These are phyloP conservation scores for Timema podura DNA, from an alignment of 2,888 invertebrate species.

Conservation along the genomic window DNA sequence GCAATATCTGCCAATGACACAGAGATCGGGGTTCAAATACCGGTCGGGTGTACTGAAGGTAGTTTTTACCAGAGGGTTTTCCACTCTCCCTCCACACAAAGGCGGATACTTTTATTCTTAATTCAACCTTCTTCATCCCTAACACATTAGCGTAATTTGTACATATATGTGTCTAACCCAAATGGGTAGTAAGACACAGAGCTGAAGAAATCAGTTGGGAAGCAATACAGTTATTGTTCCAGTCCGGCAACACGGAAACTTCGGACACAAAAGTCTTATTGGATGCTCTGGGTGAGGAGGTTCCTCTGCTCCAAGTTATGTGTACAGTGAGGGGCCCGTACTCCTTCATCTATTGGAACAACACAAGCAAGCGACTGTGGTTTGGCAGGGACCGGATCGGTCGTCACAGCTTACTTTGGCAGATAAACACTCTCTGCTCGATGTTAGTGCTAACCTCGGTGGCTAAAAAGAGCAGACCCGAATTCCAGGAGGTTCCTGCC, in stretches of 20 bases:
- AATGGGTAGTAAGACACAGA: too few species aligned
- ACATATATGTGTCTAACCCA: too few species aligned
- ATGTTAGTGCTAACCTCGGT: conserved; percentile 39
- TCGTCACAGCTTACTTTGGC: conserved; percentile 69
- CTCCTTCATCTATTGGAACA: conserved; percentile 73
- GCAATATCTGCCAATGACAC: too few species aligned
- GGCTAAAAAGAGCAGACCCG: conserved; percentile 29
- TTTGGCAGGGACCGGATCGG: conserved; percentile 85
- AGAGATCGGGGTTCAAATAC: too few species aligned
- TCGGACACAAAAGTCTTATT: conserved; percentile 22
- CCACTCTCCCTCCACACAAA: too few species aligned
- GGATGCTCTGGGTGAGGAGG: neutral
- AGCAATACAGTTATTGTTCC: neutral
- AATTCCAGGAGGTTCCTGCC: conserved; percentile 37
- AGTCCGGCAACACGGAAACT: neutral
- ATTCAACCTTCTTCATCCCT: too few species aligned
- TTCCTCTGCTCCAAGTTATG: conserved; percentile 41
- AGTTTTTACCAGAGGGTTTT: too few species aligned
- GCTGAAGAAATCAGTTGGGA: too few species aligned
- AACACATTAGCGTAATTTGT: too few species aligned
- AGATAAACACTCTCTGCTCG: conserved; percentile 17
- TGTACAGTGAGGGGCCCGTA: conserved; percentile 73
- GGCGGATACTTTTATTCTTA: too few species aligned
- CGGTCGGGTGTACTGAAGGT: too few species aligned
- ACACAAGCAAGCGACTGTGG: conserved; percentile 56